Evolutionary conservation across 2,113 vertebrate genomes (phyloP), one percentile per base, ranked within the genome.

Genomic region (Anas platyrhynchos): DNA sequence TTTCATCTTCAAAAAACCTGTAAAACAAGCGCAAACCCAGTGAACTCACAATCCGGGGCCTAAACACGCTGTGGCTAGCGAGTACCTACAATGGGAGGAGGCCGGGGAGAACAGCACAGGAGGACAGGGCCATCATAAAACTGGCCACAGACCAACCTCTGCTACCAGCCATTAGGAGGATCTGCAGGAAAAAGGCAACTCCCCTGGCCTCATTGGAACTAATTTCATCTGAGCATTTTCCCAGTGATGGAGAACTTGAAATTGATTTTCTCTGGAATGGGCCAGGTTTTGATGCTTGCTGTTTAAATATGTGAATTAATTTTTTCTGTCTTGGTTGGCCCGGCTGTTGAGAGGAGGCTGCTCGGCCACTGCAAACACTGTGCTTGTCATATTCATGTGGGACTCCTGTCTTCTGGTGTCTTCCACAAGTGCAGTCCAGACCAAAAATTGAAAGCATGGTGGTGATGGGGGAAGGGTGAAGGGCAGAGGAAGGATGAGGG

Each of bases 301-400:
- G 58, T 76, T 82, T 61, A 83, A 86, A 75, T 36, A 43, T 4
- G 3, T 26, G 43, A 89, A 16, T 4, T 61, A 20, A 3, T 63
- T 71, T 77, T 56, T 62, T 44, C 18, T 55, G 0, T 68, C 56
- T 50, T 63, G 59, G 77, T 34, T 59, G 65, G 27, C 41, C 88
- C 69, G n/a, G 55, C 56, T 89, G 23, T 50, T 5, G 34, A 46
- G 67, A 43, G 62, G 26, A 87, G 13, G 29, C 36, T 71, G 55
- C n/a, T 50, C 26, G 50, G 87, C 0, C 0, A 15, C 27, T 0
- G 1, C 55, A 43, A 22, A 20, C 20, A 44, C 26, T 74, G 8
- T 22, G 17, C 23, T 76, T 61, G 27, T 16, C 8, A 3, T 11
- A 13, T 1, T 1, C 11, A 5, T 5, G 31, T 9, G 67, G 58